Conservation (phyloP, 2,888 invertebrate species). For the Thalpophila matura region DNA sequence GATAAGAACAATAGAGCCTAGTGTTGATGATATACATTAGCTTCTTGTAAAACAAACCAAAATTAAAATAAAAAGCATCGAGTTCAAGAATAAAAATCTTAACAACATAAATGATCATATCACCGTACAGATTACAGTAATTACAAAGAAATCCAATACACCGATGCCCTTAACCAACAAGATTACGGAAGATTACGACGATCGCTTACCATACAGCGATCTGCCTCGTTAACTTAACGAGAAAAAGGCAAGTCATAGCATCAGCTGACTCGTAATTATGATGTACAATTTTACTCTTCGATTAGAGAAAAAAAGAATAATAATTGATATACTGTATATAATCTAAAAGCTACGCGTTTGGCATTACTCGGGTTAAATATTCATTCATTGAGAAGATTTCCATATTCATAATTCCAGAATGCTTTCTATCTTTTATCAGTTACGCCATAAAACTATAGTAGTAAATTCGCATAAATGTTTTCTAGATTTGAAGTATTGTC, state of each 20-base stretch:
- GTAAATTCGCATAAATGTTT: too few relatives aligned
- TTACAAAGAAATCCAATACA: slow-evolving; percentile 31
- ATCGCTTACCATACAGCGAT: slow-evolving; percentile 42
- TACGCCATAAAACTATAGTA: background rate
- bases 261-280: slow-evolving; percentile 45
- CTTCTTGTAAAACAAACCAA: too few relatives aligned
- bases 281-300: slow-evolving; percentile 43
- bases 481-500: background rate
- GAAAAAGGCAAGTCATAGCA: slow-evolving; percentile 29
- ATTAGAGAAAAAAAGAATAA: slow-evolving; percentile 16
- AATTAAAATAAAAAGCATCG: too few relatives aligned
- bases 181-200: slow-evolving; percentile 29
- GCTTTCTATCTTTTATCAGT: slow-evolving; percentile 23
- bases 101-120: background rate
- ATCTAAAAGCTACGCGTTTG: background rate
- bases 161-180: slow-evolving; percentile 18
- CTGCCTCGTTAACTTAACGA: slow-evolving; percentile 48
- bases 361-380: too few relatives aligned
- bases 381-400: too few relatives aligned
- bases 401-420: too few relatives aligned
- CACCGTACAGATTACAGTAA: background rate
- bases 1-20: too few relatives aligned
- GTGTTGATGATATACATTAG: too few relatives aligned
- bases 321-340: slow-evolving; percentile 9
- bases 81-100: background rate